A percentile compares a stretch with the other conserved stretches of the same genome.
Evolutionary conservation across 2,888 invertebrate species (phyloP).

Genomic region (Neoitamus cyanurus): DNA sequence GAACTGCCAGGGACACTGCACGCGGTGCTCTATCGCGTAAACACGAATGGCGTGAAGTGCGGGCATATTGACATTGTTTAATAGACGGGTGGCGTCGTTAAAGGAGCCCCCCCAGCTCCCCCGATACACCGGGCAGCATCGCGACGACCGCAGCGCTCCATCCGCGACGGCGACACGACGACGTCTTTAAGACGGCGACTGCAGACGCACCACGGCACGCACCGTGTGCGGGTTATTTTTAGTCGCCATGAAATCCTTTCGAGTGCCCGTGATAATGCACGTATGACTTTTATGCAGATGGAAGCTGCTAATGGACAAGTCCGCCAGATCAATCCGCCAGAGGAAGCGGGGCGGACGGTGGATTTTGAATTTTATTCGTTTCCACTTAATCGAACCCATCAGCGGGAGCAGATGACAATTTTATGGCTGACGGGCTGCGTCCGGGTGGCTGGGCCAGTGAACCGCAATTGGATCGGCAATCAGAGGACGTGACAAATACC

Average conservation of each 20-base stretch:
- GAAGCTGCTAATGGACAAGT: constrained; percentile 50
- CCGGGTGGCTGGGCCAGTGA: constrained; percentile 11
- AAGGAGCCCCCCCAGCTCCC: constrained; percentile 25
- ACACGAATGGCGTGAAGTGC: constrained; percentile 17
- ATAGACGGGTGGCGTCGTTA: constrained; percentile 52
- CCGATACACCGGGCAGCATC: neutral
- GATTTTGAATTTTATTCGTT: constrained; percentile 34
- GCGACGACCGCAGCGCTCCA: constrained; percentile 24
- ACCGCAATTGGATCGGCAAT: neutral
- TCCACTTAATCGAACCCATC: constrained; percentile 50
- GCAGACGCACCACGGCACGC: neutral
- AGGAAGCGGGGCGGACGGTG: constrained; percentile 19
- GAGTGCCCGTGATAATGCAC: constrained; percentile 46
- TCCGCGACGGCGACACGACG: neutral
- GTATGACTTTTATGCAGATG: constrained; percentile 51
- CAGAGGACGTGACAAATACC: constrained; percentile 47
- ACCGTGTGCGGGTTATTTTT: constrained; percentile 40
- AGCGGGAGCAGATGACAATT: constrained; percentile 47
- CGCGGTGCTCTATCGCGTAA: constrained; percentile 6
- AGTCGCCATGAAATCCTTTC: constrained; percentile 44
- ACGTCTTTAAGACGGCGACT: constrained; percentile 33
- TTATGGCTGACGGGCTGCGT: constrained; percentile 36
- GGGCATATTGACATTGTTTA: constrained; percentile 51
- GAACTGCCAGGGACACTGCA: constrained; percentile 40
- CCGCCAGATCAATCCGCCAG: constrained; percentile 34